Evolutionary conservation across 2,888 invertebrate genomes (phyloP).

Genomic region (Penaeus monodon): DNA sequence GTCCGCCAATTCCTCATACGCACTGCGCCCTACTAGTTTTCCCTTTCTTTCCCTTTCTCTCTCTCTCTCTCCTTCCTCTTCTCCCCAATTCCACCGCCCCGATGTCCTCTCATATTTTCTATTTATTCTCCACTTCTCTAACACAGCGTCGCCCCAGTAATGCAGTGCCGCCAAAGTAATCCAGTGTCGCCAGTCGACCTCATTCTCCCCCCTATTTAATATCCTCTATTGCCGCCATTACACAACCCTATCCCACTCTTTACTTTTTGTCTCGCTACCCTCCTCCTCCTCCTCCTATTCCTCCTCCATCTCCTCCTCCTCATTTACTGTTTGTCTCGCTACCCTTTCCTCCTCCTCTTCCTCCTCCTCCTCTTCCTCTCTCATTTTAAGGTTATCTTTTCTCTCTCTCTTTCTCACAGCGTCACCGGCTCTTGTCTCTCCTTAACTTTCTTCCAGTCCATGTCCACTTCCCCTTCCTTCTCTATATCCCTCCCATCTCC

Average conservation of each 20-base stretch:
- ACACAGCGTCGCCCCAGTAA: not conserved
- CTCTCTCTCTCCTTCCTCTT: not conserved
- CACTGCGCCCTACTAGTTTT: not conserved
- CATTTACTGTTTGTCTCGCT: too few species aligned
- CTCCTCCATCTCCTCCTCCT: not conserved
- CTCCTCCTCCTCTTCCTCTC: too few species aligned
- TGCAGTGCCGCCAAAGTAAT: too few species aligned
- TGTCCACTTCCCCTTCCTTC: too few species aligned
- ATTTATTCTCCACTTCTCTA: constrained; percentile 3
- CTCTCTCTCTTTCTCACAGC: too few species aligned
- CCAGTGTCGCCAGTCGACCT: too few species aligned
- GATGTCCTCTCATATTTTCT: not conserved
- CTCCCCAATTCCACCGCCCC: not conserved
- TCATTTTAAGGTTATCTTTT: too few species aligned
- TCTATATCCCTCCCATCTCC: too few species aligned
- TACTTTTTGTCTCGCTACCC: not conserved
- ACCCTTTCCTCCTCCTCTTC: too few species aligned
- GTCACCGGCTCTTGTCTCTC: too few species aligned
- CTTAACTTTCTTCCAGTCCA: too few species aligned
- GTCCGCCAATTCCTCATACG: not conserved
- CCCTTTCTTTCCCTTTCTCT: not conserved
- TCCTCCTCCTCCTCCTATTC: not conserved
- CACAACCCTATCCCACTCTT: not conserved
- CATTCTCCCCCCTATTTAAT: too few species aligned
- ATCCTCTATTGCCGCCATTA: not conserved